Evolutionary conservation across 2,888 invertebrate genomes (phyloP).

Genomic region (Nomada goodeniana): DNA sequence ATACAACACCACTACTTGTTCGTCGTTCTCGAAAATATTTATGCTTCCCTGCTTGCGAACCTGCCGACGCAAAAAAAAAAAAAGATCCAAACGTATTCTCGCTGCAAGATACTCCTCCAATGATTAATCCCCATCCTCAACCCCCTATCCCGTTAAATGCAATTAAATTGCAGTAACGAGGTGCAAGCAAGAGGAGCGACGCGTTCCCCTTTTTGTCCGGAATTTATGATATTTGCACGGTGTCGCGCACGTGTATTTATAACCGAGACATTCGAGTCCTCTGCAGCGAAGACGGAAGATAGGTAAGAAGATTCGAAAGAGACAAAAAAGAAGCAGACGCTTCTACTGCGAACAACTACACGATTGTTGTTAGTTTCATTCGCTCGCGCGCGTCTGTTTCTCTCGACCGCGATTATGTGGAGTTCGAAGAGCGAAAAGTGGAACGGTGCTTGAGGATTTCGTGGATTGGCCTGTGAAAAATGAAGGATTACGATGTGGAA

Average conservation of each 20-base stretch:
- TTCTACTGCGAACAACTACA: background rate
- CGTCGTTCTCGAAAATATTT: too few species aligned
- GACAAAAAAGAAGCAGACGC: too few species aligned
- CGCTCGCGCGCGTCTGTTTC: background rate
- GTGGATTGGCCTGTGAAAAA: background rate
- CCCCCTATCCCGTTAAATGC: background rate
- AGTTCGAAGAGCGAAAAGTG: background rate
- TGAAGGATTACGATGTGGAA: background rate
- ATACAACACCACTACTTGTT: too few species aligned
- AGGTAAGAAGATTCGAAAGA: too few species aligned
- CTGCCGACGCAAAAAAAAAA: background rate
- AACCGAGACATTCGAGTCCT: background rate
- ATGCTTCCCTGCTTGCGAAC: background rate
- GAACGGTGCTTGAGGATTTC: background rate
- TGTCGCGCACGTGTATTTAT: constrained; percentile 14
- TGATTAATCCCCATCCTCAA: constrained; percentile 1
- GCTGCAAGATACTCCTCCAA: constrained; percentile 6
- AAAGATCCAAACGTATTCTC: background rate
- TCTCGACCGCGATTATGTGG: background rate
- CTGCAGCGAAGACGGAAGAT: background rate
- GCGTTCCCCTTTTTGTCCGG: constrained; percentile 16
- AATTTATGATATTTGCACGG: constrained; percentile 33
- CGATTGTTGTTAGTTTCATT: background rate
- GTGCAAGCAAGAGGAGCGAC: constrained; percentile 32
- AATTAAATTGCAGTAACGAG: constrained; percentile 36